Evolutionary conservation across 2,888 invertebrate species (phyloP).

Genomic region (Lasioglossum vierecki): DNA sequence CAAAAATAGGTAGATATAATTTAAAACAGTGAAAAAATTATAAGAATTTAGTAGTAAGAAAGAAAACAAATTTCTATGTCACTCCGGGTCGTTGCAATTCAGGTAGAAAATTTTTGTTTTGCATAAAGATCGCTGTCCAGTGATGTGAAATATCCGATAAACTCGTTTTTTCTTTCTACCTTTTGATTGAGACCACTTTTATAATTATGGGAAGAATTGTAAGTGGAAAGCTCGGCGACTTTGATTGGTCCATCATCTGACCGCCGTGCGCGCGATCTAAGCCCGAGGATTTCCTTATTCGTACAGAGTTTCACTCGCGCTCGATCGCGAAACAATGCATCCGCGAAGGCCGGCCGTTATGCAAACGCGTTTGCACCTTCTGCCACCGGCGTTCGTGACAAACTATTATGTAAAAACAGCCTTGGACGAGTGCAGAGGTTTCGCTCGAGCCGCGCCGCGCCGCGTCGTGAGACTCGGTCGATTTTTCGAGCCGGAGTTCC

Average conservation of each 20-base stretch:
- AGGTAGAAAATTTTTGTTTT: no score
- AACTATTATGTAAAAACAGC: constrained; percentile 75
- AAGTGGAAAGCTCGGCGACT: not conserved
- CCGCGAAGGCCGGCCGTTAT: constrained; percentile 64
- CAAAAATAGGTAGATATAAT: no score
- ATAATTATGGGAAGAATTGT: no score
- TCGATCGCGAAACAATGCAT: constrained; percentile 57
- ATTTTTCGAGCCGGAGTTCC: not conserved
- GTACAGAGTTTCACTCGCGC: not conserved
- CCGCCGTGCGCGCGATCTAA: not conserved
- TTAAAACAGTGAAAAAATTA: no score
- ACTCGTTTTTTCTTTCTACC: no score
- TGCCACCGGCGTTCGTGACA: constrained; percentile 48
- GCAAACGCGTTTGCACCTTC: constrained; percentile 67
- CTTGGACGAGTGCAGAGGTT: constrained; percentile 75
- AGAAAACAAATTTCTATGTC: no score
- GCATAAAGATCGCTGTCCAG: no score
- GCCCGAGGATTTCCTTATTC: constrained; percentile 13
- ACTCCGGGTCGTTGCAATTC: no score
- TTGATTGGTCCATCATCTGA: not conserved
- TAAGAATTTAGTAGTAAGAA: no score
- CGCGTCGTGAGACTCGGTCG: not conserved
- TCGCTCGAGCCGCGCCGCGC: constrained; percentile 34
- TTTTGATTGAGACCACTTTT: no score
- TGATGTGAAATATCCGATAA: no score